Evolutionary conservation across 2,797 vertebrate genomes (phyloP).

Genomic region (Kryptolebias ocellatus): DNA sequence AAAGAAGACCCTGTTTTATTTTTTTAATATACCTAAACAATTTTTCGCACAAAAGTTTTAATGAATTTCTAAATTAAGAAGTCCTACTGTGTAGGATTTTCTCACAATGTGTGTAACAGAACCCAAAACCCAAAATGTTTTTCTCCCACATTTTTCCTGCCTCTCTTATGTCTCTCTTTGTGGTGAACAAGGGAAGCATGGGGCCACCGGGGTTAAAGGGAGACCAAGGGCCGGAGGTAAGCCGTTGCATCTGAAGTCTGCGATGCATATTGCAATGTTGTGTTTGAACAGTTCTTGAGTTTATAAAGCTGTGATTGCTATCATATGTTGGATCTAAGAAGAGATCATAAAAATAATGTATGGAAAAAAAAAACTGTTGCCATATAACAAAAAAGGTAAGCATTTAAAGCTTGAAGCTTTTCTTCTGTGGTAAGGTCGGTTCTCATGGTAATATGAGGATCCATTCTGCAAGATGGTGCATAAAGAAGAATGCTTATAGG

Average conservation of each 20-base stretch:
- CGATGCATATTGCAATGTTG: constrained; percentile 1
- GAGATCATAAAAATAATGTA: neutral
- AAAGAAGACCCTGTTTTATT: constrained; percentile 4
- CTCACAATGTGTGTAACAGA: neutral
- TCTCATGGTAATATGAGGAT: constrained; percentile 50
- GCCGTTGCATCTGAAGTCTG: constrained; percentile 21
- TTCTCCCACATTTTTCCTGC: constrained; percentile 25
- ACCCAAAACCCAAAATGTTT: constrained; percentile 13
- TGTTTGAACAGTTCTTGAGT: neutral
- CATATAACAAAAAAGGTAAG: neutral
- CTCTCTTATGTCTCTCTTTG: constrained; percentile 23
- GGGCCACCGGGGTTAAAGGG: constrained; percentile 87
- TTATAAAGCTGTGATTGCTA: neutral
- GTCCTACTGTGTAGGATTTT: neutral
- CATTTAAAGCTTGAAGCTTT: neutral
- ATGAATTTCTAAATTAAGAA: constrained; percentile 19
- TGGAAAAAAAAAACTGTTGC: neutral
- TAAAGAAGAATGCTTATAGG: no score
- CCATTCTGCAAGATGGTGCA: neutral
- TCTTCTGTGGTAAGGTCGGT: constrained; percentile 9
- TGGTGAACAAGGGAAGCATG: constrained; percentile 78
- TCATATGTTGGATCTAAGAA: constrained; percentile 16
- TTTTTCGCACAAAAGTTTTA: neutral
- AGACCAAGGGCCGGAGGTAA: constrained; percentile 87
- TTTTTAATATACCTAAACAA: constrained; percentile 6